Percentiles rank a stretch among this genome's conserved stretches.
Evolutionary conservation across 2,888 invertebrate species (phyloP).

Genomic region (Ditula angustiorana): DNA sequence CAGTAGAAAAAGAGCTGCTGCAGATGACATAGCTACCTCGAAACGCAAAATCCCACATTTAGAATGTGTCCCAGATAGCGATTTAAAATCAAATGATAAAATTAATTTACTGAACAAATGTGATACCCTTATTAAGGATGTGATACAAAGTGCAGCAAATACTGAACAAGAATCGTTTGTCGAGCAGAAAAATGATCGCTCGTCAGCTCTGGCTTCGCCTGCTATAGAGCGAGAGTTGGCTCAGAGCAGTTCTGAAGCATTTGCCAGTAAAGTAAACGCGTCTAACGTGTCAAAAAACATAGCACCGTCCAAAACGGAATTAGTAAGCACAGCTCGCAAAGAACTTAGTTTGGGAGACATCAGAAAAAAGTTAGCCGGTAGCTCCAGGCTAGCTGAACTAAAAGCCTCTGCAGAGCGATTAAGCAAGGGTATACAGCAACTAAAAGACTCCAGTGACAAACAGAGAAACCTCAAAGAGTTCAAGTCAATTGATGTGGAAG

Average conservation of each 20-base stretch:
- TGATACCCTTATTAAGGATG: slow-evolving; percentile 41
- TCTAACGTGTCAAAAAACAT: slow-evolving; percentile 58
- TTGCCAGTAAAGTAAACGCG: slow-evolving; percentile 67
- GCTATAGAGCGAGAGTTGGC: not conserved
- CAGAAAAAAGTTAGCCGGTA: slow-evolving; percentile 87
- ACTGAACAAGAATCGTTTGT: not conserved
- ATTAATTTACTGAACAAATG: slow-evolving; percentile 46
- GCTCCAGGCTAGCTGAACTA: slow-evolving; percentile 89
- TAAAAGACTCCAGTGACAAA: slow-evolving; percentile 81
- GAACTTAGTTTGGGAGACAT: slow-evolving; percentile 90
- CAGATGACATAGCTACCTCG: slow-evolving; percentile 86
- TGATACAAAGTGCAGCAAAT: slow-evolving; percentile 27
- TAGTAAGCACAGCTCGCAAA: slow-evolving; percentile 79
- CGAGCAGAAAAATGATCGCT: not conserved
- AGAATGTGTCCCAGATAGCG: slow-evolving; percentile 58
- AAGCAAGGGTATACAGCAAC: slow-evolving; percentile 87
- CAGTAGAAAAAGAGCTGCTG: slow-evolving; percentile 90
- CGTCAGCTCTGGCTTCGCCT: slow-evolving; percentile 10
- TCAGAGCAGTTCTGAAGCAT: slow-evolving; percentile 48
- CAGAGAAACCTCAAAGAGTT: slow-evolving; percentile 87
- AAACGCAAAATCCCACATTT: slow-evolving; percentile 81
- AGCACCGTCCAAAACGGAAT: slow-evolving; percentile 62
- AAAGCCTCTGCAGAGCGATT: slow-evolving; percentile 88
- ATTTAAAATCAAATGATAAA: slow-evolving; percentile 55
- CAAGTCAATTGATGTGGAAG: slow-evolving; percentile 90